Evolutionary conservation across 1,140 invertebrate genomes (phyloP).

Genomic region (Propsilocerus akamusi): DNA sequence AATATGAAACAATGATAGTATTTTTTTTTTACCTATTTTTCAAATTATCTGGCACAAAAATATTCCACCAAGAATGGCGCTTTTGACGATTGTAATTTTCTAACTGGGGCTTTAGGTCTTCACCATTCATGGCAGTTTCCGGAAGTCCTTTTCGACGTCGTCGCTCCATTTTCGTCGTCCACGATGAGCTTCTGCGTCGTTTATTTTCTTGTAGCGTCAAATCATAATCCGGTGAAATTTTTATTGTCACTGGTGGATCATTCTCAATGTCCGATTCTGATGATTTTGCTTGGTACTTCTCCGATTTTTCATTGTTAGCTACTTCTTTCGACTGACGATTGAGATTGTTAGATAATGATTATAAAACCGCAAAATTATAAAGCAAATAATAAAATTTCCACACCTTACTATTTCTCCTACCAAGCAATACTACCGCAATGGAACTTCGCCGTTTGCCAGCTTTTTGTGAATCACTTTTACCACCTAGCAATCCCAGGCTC

Average conservation of each 20-base stretch:
- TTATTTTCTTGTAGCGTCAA: conserved; percentile 18
- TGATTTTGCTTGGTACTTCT: neutral
- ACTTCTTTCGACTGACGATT: neutral
- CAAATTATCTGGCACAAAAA: conserved; percentile 53
- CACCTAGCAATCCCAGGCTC: conserved; percentile 17
- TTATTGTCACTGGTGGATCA: conserved; percentile 11
- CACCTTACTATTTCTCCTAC: conserved; percentile 14
- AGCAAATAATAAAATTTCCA: too few relatives aligned
- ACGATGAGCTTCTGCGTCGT: conserved; percentile 43
- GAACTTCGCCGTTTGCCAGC: conserved; percentile 21
- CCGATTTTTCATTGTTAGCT: neutral
- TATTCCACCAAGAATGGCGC: conserved; percentile 69
- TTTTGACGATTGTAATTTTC: conserved; percentile 40
- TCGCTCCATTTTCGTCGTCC: conserved; percentile 48
- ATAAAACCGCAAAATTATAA: too few relatives aligned
- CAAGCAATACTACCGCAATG: conserved; percentile 19
- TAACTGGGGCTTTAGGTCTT: conserved; percentile 24
- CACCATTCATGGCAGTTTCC: conserved; percentile 20
- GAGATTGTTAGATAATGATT: neutral
- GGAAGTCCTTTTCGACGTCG: conserved; percentile 42
- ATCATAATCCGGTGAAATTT: neutral
- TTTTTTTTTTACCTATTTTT: conserved; percentile 35
- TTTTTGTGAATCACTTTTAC: conserved; percentile 12
- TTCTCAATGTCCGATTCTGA: conserved; percentile 1
- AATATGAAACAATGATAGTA: too few relatives aligned